Evolutionary conservation across 2,797 vertebrate species (phyloP).

Genomic region (Coregonus sp.): DNA sequence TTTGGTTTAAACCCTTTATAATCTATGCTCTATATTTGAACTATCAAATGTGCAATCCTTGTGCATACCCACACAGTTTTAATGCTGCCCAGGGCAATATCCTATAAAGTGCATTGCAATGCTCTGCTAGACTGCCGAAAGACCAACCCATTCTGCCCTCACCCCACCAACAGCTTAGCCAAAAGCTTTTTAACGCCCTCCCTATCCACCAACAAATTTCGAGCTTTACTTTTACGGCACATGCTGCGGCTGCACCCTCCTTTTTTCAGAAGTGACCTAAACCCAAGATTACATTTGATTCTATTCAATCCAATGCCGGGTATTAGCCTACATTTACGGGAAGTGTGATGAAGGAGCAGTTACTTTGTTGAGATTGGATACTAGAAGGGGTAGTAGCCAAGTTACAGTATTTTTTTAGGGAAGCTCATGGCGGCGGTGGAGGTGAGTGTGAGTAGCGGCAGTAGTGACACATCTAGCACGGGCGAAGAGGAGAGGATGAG

Average conservation of each 20-base stretch:
- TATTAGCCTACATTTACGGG: background rate
- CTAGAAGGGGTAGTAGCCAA: background rate
- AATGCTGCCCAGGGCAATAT: background rate
- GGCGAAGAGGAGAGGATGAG: slow-evolving; percentile 79
- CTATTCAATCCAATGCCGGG: background rate
- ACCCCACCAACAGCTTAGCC: slow-evolving; percentile 24
- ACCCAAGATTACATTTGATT: background rate
- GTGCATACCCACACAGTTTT: background rate
- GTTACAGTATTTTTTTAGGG: slow-evolving; percentile 24
- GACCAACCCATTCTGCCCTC: slow-evolving; percentile 22
- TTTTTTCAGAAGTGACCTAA: slow-evolving; percentile 4
- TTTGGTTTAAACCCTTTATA: background rate
- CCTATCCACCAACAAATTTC: background rate
- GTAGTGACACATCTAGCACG: slow-evolving; percentile 79
- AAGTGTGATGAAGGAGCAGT: background rate
- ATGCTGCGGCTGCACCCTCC: background rate
- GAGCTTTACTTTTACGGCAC: background rate
- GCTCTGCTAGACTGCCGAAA: background rate
- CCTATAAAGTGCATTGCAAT: background rate
- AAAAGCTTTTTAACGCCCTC: background rate
- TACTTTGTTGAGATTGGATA: slow-evolving; percentile 1
- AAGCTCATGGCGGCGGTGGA: slow-evolving; percentile 75
- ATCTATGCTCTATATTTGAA: too few relatives aligned
- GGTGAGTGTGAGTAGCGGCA: slow-evolving; percentile 63
- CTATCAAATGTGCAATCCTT: background rate